These are phyloP conservation scores for Castor canadensis DNA, from an alignment of 2,113 vertebrate species.

Conservation along the genomic window DNA sequence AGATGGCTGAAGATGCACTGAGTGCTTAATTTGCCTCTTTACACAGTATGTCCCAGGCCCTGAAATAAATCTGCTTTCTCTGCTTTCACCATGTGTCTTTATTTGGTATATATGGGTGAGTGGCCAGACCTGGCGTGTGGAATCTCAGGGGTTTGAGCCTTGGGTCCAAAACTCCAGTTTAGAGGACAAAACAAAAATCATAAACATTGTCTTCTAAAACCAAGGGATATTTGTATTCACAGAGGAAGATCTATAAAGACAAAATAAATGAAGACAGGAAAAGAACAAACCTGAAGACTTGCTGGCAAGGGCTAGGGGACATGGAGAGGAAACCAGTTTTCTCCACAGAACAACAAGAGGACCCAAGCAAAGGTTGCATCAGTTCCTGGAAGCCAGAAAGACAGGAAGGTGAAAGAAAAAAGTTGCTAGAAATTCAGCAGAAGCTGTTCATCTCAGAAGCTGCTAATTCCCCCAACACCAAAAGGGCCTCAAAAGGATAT, in stretches of 20 bases:
- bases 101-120: no score
- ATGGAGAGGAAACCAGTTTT: background rate
- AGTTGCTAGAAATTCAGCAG: background rate
- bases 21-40: no score
- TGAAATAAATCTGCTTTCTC: no score
- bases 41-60: no score
- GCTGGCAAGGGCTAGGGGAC: background rate
- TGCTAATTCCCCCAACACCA: background rate
- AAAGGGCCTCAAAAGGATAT: background rate
- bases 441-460: background rate
- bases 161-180: no score
- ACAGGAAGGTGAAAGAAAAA: background rate
- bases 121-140: no score
- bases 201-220: background rate
- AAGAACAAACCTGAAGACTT: background rate
- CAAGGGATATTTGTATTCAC: background rate
- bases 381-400: background rate
- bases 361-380: background rate
- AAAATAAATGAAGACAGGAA: background rate
- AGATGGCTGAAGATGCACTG: no score
- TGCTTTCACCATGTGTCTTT: no score
- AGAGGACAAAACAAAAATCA: background rate
- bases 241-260: background rate
- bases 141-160: no score
- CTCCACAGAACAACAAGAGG: background rate